Base-by-base conservation (phyloP, 2,113 vertebrate species). In the Rhinolophus sinicus region DNA sequence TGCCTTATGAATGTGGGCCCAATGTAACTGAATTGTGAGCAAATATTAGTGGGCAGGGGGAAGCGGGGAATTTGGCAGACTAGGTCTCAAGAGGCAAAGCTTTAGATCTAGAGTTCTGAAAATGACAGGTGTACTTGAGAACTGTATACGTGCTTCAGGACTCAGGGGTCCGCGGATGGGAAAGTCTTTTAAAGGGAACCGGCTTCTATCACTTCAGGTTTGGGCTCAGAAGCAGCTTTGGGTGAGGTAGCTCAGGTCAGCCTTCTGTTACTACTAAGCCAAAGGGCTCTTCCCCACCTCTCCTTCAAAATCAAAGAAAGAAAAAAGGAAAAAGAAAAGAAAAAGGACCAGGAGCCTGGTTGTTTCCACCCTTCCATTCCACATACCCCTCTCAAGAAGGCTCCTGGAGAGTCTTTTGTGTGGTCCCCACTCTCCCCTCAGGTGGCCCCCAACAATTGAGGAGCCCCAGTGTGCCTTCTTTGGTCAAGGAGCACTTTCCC, bases 401-500 rank as follows among this genome's bases (percentile, higher is more conserved):
- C 12, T 24, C 64, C 73, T n/a, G 40, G 47, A 67, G 40, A 50
- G 60, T 60, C 24, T 86, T 75, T 47, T 70, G 40, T 83, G 38
- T 83, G 75, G 38, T 40, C 21, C 47, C 13, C 22, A 33, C 12
- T 62, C 0, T 80, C 67, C 60, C 60, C 84, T 52, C 24, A 90
- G 56, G 35, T 56, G 40, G 11, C 40, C 33, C n/a, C 30, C 14
- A 64, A 64, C 33, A 75, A 56, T 22, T 50, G 24, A 86, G 56
- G 33, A 60, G 83, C 35, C 75, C 60, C 95, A 60, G 11, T 8
- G 60, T 62, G 84, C 33, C 47, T 22, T 65, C 90, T 83, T 47
- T 90, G 88, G 77, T 67, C 85, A 88, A 56, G 14, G 7, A 80
- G 26, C 60, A 80, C 70, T 69, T 95, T 87, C 70, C 67, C 69